phyloP scores from a whole-genome alignment of 2,888 invertebrate species.

The Epiblema foenella region DNA sequence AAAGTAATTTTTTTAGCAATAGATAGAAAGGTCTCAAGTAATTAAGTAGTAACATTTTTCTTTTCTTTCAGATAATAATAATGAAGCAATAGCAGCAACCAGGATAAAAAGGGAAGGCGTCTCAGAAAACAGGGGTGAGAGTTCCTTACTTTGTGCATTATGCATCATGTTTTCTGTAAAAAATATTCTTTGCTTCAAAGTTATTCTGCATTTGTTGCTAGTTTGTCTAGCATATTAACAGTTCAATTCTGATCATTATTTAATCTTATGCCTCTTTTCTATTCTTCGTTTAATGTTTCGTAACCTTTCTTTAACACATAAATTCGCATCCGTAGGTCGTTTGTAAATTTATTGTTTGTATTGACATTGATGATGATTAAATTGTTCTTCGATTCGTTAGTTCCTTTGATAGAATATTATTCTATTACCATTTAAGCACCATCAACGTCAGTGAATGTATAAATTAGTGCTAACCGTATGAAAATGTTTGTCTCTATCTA shows the following conservation, averaged over 20 bases:
- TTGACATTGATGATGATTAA: conserved; percentile 47
- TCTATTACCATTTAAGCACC: conserved; percentile 46
- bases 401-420: background rate
- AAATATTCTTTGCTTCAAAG: conserved; percentile 56
- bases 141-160: conserved; percentile 33
- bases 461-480: conserved; percentile 73
- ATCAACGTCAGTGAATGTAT: conserved; percentile 55
- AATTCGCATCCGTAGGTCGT: conserved; percentile 31
- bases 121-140: conserved; percentile 82
- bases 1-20: too few species aligned
- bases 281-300: conserved; percentile 19
- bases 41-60: conserved; percentile 32
- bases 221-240: conserved; percentile 24
- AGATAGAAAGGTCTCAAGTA: background rate
- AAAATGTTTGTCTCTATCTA: conserved; percentile 55
- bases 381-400: background rate
- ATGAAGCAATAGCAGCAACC: conserved; percentile 73
- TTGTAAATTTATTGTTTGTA: conserved; percentile 37
- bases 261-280: conserved; percentile 17
- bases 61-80: conserved; percentile 74
- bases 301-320: conserved; percentile 20
- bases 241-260: conserved; percentile 20
- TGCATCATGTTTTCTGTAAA: conserved; percentile 51
- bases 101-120: conserved; percentile 80
- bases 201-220: conserved; percentile 22